Percentiles rank a stretch among this genome's conserved stretches.
phyloP scores from a whole-genome alignment of 2,888 invertebrate genomes.

The Parasteatoda lunata region DNA sequence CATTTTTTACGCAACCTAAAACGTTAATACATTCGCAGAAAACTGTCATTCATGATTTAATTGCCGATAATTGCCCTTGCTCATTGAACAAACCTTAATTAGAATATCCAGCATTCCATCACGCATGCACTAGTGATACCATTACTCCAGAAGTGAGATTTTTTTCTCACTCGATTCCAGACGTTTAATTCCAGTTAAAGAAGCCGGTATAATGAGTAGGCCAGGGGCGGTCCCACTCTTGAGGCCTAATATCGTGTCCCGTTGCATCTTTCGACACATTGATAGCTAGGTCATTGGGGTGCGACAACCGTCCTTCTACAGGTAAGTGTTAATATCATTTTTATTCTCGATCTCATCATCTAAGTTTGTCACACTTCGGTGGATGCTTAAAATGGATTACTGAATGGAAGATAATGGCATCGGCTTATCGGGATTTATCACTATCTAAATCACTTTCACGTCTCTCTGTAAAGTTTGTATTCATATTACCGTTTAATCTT shows the following conservation, averaged over 20 bases:
- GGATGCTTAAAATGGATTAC: not conserved
- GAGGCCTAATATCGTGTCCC: slow-evolving; percentile 4
- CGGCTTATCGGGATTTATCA: not conserved
- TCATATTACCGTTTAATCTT: too few species aligned
- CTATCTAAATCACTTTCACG: too few species aligned
- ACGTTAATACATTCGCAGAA: too few species aligned
- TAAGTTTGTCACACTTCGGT: not conserved
- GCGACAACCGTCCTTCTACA: slow-evolving; percentile 9
- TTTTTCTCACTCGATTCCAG: slow-evolving; percentile 13
- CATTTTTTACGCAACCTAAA: too few species aligned
- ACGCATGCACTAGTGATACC: not conserved
- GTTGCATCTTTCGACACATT: slow-evolving; percentile 3
- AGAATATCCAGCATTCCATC: not conserved
- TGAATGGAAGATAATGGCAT: not conserved
- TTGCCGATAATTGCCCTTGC: too few species aligned
- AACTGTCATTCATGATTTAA: too few species aligned
- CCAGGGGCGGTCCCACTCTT: slow-evolving; percentile 44
- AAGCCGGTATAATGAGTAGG: slow-evolving; percentile 34
- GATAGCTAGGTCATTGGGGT: slow-evolving; percentile 40
- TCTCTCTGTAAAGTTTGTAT: too few species aligned
- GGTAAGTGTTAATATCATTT: not conserved
- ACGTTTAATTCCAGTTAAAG: slow-evolving; percentile 8
- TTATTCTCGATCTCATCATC: not conserved
- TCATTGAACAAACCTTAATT: too few species aligned
- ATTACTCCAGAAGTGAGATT: slow-evolving; percentile 2